phyloP scores from a whole-genome alignment of 2,113 vertebrate genomes.

The Carassius carassius region DNA sequence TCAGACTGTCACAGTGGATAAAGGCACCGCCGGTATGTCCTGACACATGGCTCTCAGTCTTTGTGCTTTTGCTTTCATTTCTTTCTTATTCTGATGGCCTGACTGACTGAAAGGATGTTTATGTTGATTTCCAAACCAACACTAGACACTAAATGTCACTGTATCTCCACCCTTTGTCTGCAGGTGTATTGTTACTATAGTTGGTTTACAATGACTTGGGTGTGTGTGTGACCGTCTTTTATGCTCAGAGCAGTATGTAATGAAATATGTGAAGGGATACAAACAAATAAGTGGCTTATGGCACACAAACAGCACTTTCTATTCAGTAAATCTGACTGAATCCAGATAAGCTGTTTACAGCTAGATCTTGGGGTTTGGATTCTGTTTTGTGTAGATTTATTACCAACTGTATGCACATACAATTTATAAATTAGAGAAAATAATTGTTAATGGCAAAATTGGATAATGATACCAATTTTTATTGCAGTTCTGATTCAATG shows the following conservation, averaged over 20 bases:
- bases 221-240: neutral
- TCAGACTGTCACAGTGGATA: conserved; percentile 33
- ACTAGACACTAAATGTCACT: conserved; percentile 15
- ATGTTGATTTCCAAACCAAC: conserved; percentile 13
- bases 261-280: neutral
- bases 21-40: neutral
- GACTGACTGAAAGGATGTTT: conserved; percentile 9
- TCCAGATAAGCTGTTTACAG: neutral
- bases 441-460: neutral
- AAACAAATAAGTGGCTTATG: neutral
- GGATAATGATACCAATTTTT: neutral
- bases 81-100: neutral
- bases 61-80: neutral
- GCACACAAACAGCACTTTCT: neutral
- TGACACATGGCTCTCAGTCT: conserved; percentile 16
- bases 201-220: conserved; percentile 20
- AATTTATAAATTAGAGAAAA: neutral
- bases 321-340: neutral
- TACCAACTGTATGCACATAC: neutral
- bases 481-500: neutral
- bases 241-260: neutral
- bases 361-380: neutral
- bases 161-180: conserved; percentile 14
- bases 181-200: conserved; percentile 22
- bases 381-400: neutral